Evolutionary conservation across 1,140 invertebrate species (phyloP), one percentile per base, ranked within the genome.

Genomic region (Holotrichia oblita): DNA sequence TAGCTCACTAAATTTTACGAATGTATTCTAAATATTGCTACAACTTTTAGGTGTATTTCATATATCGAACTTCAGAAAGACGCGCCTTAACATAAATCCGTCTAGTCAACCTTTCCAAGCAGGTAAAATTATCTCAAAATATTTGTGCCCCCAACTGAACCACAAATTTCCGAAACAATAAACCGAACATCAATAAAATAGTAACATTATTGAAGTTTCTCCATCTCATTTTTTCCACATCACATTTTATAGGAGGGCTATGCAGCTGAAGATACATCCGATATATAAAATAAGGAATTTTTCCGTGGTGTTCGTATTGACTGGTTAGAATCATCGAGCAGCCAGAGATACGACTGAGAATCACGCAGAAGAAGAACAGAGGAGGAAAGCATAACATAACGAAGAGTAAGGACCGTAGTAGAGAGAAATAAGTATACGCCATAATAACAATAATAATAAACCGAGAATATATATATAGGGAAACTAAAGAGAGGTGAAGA

Each of bases 371-470:
- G 22, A 64, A 2, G 61, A 17, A 20, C 8, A 64, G 10, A 24
- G 22, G 9, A 24, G 17, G 61, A 14, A 20, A n/a, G n/a, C n/a
- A n/a, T n/a, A n/a, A n/a, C n/a, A n/a, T n/a, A n/a, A n/a, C n/a
- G 9, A 64, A 64, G 61, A 64, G 24, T 64, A 22, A 17, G 22
- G 22, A 20, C 44, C n/a, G 61, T 20, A 64, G 10, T 64, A 64
- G 0, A 17, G 10, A n/a, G n/a, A n/a, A n/a, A n/a, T n/a, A n/a
- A n/a, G n/a, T n/a, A n/a, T n/a, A 48, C 44, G 4, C 44, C 44
- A 64, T 64, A 64, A 64, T 64, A 64, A 64, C 24, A 64, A 64
- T 64, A 64, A 64, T 64, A 64, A 64, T 64, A 64, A 64, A 64
- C 61, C 9, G 17, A 27, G 61, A 1, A 64, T 59, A 48, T 48